Percentiles rank a stretch among this genome's conserved stretches.
phyloP scores from a whole-genome alignment of 2,888 invertebrate genomes.

The Clepsis dumicolana region DNA sequence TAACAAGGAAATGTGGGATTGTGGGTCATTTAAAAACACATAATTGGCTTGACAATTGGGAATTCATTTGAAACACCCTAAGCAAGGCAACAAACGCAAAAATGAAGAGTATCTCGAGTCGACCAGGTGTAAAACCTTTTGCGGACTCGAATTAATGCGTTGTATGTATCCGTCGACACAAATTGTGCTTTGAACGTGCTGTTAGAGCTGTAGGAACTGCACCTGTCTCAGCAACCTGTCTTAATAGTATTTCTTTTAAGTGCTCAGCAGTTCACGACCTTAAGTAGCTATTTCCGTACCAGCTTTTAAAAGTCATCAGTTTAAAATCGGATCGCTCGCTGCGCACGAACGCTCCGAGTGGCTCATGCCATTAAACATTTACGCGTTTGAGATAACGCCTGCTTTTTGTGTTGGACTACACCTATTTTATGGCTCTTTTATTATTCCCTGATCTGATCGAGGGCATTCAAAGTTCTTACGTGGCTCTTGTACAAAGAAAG shows the following conservation, averaged over 20 bases:
- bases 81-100: conserved; percentile 32
- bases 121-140: background rate
- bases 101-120: conserved; percentile 6
- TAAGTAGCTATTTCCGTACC: conserved; percentile 78
- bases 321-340: conserved; percentile 77
- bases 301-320: conserved; percentile 78
- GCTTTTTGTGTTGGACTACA: conserved; percentile 75
- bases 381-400: conserved; percentile 77
- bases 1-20: conserved; percentile 61
- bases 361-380: conserved; percentile 79
- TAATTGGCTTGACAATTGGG: conserved; percentile 30
- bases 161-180: background rate
- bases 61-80: conserved; percentile 36
- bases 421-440: conserved; percentile 79
- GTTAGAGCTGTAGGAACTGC: conserved; percentile 11
- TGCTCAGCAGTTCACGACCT: conserved; percentile 65
- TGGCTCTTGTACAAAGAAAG: conserved; percentile 69
- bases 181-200: conserved; percentile 13
- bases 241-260: conserved; percentile 66
- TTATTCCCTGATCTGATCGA: conserved; percentile 74
- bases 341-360: conserved; percentile 64
- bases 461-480: conserved; percentile 63
- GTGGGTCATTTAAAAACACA: conserved; percentile 30
- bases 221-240: conserved; percentile 36
- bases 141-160: background rate